Evolutionary conservation across 2,888 invertebrate genomes (phyloP).

Genomic region (Capitulum mitella): DNA sequence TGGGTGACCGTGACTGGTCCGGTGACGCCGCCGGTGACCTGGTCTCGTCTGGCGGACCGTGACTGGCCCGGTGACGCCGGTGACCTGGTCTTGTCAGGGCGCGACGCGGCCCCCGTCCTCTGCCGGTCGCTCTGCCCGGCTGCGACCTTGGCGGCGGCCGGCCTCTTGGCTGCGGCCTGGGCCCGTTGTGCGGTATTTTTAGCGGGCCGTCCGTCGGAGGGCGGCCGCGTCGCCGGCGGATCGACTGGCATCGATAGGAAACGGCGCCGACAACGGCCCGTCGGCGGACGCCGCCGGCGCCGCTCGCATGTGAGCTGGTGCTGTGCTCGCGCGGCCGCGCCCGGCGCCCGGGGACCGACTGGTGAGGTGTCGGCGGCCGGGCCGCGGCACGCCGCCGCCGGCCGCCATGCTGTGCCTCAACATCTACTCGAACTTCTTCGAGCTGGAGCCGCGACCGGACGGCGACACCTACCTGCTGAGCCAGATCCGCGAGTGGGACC

Average conservation of each 20-base stretch:
- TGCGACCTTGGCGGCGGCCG: neutral
- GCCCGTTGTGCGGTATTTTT: neutral
- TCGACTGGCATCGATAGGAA: conserved; percentile 6
- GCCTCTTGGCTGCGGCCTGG: neutral
- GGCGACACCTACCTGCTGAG: conserved; percentile 65
- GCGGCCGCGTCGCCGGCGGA: neutral
- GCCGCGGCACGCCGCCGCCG: neutral
- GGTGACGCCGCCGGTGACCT: too few relatives aligned
- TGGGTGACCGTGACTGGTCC: too few relatives aligned
- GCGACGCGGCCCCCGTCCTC: neutral
- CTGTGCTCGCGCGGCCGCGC: too few relatives aligned
- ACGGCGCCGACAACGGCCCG: neutral
- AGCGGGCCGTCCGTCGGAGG: neutral
- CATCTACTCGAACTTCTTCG: conserved; percentile 70
- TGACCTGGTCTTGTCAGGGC: neutral
- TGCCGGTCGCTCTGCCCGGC: neutral
- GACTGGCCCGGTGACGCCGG: neutral
- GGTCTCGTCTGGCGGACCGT: neutral
- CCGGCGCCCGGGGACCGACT: neutral
- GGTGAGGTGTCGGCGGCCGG: neutral
- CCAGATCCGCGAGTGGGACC: conserved; percentile 80
- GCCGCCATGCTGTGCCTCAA: conserved; percentile 59
- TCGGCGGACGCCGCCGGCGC: neutral
- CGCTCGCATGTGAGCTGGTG: too few relatives aligned
- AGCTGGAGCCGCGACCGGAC: conserved; percentile 43